These are phyloP conservation scores for Caenorhabditis becei DNA, from an alignment of 2,888 invertebrate species.

Conservation along the genomic window DNA sequence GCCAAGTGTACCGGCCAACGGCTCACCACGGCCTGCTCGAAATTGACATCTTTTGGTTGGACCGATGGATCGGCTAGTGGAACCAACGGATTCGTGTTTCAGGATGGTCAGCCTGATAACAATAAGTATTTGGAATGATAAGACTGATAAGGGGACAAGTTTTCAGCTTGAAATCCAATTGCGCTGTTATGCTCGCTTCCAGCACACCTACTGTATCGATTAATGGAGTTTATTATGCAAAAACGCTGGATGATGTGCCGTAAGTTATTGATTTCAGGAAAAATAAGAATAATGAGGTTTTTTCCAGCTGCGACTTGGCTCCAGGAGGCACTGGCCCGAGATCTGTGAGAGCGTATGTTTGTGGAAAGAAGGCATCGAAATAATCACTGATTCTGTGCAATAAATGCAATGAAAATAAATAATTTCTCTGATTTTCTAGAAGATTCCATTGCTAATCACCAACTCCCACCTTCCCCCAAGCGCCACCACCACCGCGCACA, in stretches of 20 bases:
- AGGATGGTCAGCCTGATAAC: neutral
- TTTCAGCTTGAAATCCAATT: conserved; percentile 19
- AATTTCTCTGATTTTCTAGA: neutral
- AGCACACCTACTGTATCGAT: neutral
- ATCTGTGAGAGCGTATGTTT: neutral
- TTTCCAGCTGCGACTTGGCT: neutral
- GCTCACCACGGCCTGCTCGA: conserved; percentile 11
- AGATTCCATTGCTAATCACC: neutral
- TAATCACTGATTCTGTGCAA: neutral
- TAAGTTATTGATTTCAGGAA: neutral
- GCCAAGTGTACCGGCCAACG: neutral
- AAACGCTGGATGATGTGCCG: conserved; percentile 16
- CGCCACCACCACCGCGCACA: conserved; percentile 1
- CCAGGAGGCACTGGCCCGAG: conserved; percentile 1
- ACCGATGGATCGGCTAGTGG: conserved; percentile 23
- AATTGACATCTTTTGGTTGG: conserved; percentile 24
- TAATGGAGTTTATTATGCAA: neutral
- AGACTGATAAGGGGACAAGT: neutral
- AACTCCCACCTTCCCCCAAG: neutral
- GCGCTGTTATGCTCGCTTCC: conserved; percentile 26
- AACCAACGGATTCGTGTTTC: conserved; percentile 12
- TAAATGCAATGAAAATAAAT: neutral
- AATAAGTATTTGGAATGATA: neutral
- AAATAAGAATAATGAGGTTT: neutral
- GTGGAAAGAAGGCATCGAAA: conserved; percentile 12